These are phyloP conservation scores for Deroptyus accipitrinus DNA, from an alignment of 2,113 vertebrate species.

Conservation along the genomic window DNA sequence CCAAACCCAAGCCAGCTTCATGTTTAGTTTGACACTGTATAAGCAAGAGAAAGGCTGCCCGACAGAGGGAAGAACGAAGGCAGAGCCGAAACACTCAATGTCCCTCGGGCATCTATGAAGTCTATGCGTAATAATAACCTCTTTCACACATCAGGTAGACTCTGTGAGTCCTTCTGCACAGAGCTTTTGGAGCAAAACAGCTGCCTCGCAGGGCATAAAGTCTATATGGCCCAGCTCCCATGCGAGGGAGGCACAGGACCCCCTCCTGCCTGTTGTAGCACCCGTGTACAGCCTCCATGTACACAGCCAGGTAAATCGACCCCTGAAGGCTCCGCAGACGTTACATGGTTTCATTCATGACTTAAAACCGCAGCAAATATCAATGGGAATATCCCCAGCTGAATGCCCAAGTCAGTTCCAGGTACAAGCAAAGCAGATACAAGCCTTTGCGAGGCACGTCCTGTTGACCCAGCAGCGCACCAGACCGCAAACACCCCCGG, in stretches of 20 bases:
- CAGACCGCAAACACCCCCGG: neutral
- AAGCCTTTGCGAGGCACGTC: neutral
- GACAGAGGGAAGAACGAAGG: neutral
- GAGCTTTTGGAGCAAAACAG: neutral
- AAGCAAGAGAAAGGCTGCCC: neutral
- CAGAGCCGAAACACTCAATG: neutral
- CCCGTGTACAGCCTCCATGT: neutral
- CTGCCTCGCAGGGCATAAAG: neutral
- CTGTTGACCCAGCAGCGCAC: neutral
- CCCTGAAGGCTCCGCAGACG: neutral
- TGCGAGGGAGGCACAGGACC: neutral
- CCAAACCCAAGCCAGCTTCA: neutral
- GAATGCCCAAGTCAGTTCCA: neutral
- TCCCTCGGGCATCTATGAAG: neutral
- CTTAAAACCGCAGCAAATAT: neutral
- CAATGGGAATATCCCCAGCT: neutral
- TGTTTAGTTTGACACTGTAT: neutral
- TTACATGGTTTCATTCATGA: neutral
- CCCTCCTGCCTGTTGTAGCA: neutral
- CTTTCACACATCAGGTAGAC: neutral
- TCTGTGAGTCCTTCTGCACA: neutral
- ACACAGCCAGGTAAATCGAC: neutral
- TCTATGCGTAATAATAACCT: neutral
- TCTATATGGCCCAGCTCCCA: accelerated
- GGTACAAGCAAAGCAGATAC: neutral